These are phyloP conservation scores for Chroicocephalus ridibundus DNA, from an alignment of 2,113 vertebrate species.

Conservation along the genomic window DNA sequence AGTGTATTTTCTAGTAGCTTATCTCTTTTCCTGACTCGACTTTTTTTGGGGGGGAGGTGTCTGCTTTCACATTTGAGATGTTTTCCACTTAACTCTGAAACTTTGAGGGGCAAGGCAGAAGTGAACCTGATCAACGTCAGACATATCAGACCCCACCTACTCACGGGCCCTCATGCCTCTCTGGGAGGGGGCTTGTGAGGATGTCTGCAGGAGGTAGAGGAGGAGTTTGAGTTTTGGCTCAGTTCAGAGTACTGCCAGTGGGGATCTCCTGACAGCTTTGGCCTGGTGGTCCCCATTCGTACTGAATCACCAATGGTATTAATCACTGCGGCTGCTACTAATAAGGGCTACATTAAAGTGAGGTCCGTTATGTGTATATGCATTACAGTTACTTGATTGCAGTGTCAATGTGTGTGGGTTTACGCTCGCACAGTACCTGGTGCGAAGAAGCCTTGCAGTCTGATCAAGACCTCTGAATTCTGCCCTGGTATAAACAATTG, in stretches of 20 bases:
- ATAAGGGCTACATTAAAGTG: background rate
- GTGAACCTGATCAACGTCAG: background rate
- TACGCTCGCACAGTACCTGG: background rate
- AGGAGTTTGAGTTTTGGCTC: background rate
- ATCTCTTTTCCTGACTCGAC: background rate
- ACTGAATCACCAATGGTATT: background rate
- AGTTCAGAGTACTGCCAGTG: background rate
- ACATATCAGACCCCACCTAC: background rate
- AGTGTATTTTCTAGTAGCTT: background rate
- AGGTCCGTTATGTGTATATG: no score
- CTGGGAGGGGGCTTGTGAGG: background rate
- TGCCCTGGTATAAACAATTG: background rate
- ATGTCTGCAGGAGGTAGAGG: background rate
- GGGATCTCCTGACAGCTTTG: background rate
- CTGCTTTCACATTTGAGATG: slow-evolving; percentile 13
- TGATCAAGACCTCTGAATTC: background rate
- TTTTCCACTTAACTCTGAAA: slow-evolving; percentile 45
- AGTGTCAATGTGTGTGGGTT: background rate
- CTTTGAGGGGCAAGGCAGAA: background rate
- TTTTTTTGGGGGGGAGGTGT: background rate
- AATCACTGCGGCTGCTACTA: background rate
- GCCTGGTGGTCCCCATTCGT: background rate
- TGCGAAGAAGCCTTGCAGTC: background rate
- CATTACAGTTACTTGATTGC: background rate
- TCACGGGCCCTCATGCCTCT: background rate